Conservation (phyloP, 2,797 vertebrate species). For the Hephaestus fuliginosus region DNA sequence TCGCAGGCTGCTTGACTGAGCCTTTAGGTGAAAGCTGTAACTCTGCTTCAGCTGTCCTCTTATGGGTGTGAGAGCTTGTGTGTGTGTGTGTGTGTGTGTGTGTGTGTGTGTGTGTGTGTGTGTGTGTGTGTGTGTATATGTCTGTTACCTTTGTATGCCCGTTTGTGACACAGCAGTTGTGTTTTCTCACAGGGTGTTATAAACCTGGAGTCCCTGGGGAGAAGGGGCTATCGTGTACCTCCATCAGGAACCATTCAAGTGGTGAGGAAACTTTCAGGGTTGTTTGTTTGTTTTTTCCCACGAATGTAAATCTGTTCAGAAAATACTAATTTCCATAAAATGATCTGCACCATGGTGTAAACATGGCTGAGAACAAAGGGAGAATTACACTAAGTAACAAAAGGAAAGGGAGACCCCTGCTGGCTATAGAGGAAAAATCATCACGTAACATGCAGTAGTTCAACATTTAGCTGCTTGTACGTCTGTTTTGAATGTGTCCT, state of each 20-base stretch:
- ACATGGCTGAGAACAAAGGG: constrained; percentile 64
- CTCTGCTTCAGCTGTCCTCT: background rate
- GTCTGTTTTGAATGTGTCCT: background rate
- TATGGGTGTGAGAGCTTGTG: background rate
- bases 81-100: background rate
- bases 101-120: background rate
- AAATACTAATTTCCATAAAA: background rate
- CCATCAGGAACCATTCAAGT: constrained; percentile 99
- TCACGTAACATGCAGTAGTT: background rate
- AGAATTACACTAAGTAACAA: constrained; percentile 17
- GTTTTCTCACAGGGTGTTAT: constrained; percentile 92
- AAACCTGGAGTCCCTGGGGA: constrained; percentile 97
- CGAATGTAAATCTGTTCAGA: constrained; percentile 8
- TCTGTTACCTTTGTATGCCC: constrained; percentile 3
- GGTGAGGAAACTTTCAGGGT: constrained; percentile 84
- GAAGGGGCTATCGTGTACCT: constrained; percentile 99
- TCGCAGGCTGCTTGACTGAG: background rate
- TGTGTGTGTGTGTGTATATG: background rate
- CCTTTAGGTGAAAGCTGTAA: constrained; percentile 6
- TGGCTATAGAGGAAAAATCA: constrained; percentile 58
- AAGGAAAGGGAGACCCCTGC: constrained; percentile 72
- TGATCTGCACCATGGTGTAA: constrained; percentile 10
- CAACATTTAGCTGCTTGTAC: background rate
- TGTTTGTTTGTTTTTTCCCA: background rate
- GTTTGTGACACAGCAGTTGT: constrained; percentile 39